These are phyloP conservation scores for Drosophila demipolita DNA, from an alignment of 2,888 invertebrate genomes.

Conservation along the genomic window DNA sequence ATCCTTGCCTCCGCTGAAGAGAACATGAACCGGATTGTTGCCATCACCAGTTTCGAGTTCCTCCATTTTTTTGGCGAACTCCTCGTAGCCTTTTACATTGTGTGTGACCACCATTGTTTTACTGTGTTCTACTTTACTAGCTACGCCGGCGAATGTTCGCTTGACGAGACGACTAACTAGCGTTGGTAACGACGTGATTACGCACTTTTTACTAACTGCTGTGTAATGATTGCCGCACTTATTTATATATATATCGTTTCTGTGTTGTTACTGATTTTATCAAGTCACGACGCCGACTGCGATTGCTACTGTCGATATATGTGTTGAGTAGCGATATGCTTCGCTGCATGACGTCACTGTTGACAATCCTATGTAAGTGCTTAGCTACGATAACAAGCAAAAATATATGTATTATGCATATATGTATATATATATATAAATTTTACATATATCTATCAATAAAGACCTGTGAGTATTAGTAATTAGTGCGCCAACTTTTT, in stretches of 20 bases:
- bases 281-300: constrained; percentile 14
- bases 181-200: constrained; percentile 61
- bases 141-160: constrained; percentile 58
- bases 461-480: no score
- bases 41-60: constrained; percentile 76
- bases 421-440: background rate
- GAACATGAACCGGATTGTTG: constrained; percentile 82
- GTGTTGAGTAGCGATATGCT: background rate
- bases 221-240: constrained; percentile 33
- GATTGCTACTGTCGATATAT: constrained; percentile 33
- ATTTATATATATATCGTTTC: constrained; percentile 36
- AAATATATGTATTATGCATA: background rate
- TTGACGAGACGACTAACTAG: constrained; percentile 44
- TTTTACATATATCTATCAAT: no score
- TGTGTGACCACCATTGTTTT: constrained; percentile 84
- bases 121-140: constrained; percentile 32
- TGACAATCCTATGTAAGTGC: background rate
- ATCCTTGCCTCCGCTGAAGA: constrained; percentile 85
- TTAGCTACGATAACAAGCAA: background rate
- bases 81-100: constrained; percentile 84
- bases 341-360: background rate
- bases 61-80: constrained; percentile 84
- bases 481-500: background rate
- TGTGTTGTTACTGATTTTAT: constrained; percentile 27
- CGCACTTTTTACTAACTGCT: constrained; percentile 49